phyloP scores from a whole-genome alignment of 1,140 invertebrate genomes.

The Zaprionus lachaisei region DNA sequence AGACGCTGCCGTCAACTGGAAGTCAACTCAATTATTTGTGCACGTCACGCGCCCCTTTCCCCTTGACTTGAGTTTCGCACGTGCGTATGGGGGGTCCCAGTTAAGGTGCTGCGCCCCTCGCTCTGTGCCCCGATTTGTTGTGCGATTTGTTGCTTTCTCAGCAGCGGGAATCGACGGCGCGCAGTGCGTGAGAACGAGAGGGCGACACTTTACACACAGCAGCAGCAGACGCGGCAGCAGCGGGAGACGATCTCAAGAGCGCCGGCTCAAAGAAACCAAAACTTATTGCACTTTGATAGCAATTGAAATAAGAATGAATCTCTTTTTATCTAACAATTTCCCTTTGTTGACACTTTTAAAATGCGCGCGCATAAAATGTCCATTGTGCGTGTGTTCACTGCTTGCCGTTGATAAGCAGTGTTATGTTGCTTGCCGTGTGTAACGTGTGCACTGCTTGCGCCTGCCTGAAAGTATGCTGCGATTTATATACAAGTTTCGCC shows the following conservation, averaged over 20 bases:
- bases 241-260: constrained; percentile 12
- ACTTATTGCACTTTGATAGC: not conserved
- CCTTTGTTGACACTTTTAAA: constrained; percentile 9
- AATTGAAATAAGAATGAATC: not conserved
- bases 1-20: constrained; percentile 36
- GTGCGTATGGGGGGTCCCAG: constrained; percentile 77
- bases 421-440: not conserved
- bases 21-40: constrained; percentile 79
- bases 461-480: constrained; percentile 15
- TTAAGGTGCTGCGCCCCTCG: constrained; percentile 41
- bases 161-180: constrained; percentile 62
- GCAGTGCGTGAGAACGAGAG: constrained; percentile 67
- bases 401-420: not conserved
- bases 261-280: not conserved
- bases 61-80: constrained; percentile 63
- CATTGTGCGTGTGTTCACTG: not conserved
- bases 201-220: constrained; percentile 15
- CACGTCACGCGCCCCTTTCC: constrained; percentile 26
- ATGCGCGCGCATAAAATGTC: not conserved
- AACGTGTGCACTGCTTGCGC: constrained; percentile 6
- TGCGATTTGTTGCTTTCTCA: constrained; percentile 68
- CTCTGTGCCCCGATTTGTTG: constrained; percentile 35
- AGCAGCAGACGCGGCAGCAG: constrained; percentile 3
- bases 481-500: not conserved
- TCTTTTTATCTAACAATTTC: not conserved